Evolutionary conservation across 23 tunicate genomes (phyloP).

Genomic region (Diplosoma virens): DNA sequence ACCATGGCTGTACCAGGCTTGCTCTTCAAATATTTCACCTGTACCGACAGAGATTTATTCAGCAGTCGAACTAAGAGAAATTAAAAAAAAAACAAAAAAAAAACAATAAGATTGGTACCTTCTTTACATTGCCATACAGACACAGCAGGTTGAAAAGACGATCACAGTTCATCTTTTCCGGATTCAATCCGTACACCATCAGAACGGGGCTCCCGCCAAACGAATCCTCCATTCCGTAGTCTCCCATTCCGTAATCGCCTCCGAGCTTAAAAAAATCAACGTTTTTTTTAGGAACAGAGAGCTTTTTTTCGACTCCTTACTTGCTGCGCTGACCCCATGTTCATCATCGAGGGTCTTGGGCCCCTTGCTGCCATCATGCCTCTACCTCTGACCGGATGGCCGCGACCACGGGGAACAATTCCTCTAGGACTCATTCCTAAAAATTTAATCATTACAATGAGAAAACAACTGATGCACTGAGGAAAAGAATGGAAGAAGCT

Average conservation of each 20-base stretch:
- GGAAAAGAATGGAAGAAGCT: too few relatives aligned
- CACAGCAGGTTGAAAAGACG: conserved; percentile 83
- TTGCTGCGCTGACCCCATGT: conserved; percentile 8
- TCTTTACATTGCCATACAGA: conserved; percentile 93
- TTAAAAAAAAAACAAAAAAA: background rate
- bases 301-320: background rate
- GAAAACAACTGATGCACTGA: background rate
- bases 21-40: conserved; percentile 88
- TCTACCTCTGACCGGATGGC: conserved; percentile 36
- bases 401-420: conserved; percentile 49
- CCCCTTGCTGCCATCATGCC: conserved; percentile 56
- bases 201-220: conserved; percentile 61
- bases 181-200: conserved; percentile 91
- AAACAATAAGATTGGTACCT: conserved; percentile 28
- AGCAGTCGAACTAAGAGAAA: background rate
- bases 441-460: background rate
- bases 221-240: conserved; percentile 45
- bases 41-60: background rate
- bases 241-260: conserved; percentile 36
- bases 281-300: background rate
- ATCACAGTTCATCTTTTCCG: conserved; percentile 87
- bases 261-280: background rate
- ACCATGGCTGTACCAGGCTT: conserved; percentile 98
- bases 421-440: conserved; percentile 45
- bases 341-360: conserved; percentile 46